Evolutionary conservation across 2,113 vertebrate species (phyloP).

Genomic region (Saguinus imperator): DNA sequence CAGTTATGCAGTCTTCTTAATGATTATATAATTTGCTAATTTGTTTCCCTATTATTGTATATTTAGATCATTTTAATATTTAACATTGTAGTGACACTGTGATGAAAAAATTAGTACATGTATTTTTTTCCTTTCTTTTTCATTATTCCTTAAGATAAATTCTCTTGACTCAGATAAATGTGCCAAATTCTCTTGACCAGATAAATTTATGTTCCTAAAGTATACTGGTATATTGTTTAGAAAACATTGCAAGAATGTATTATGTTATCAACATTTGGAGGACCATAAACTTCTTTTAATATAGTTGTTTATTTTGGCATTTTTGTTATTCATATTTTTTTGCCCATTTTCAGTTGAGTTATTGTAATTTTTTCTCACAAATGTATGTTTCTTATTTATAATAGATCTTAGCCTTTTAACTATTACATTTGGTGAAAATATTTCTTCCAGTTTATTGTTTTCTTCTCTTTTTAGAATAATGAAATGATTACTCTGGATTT

Average conservation of each 20-base stretch:
- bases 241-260: neutral
- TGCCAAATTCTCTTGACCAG: neutral
- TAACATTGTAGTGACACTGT: neutral
- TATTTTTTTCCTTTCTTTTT: neutral
- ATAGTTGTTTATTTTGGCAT: neutral
- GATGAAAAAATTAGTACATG: neutral
- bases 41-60: neutral
- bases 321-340: neutral
- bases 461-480: constrained; percentile 30
- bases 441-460: neutral
- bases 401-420: neutral
- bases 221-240: neutral
- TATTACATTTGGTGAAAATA: neutral
- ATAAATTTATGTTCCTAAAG: neutral
- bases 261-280: neutral
- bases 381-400: neutral
- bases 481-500: neutral
- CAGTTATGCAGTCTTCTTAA: neutral
- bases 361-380: neutral
- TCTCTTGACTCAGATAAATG: constrained; percentile 5
- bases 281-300: neutral
- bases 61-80: neutral
- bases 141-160: constrained; percentile 33
- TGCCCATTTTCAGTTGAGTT: neutral
- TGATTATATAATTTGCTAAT: neutral